These are phyloP conservation scores for Agapornis roseicollis DNA, from an alignment of 2,113 vertebrate species.

Conservation along the genomic window DNA sequence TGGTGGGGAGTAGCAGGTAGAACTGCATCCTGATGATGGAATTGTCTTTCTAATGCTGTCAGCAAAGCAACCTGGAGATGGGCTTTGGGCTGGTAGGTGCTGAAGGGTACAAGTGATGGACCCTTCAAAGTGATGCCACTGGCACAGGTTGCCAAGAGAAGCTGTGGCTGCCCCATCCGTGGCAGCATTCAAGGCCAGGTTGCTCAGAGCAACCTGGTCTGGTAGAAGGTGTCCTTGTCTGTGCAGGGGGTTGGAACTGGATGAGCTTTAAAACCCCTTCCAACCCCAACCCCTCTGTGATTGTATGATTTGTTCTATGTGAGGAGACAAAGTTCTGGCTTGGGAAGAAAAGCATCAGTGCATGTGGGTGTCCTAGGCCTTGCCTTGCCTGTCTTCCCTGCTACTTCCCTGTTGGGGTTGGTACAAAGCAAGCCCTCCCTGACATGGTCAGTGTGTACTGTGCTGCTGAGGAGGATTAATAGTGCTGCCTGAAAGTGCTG, in stretches of 20 bases:
- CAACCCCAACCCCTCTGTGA: not conserved
- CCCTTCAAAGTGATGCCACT: not conserved
- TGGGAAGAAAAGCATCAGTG: not conserved
- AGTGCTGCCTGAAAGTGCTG: not conserved
- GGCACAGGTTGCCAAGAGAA: not conserved
- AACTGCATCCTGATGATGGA: not conserved
- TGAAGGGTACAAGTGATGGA: not conserved
- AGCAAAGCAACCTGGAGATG: not conserved
- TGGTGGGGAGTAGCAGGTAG: not conserved
- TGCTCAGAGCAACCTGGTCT: too few species aligned
- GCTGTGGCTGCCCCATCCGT: not conserved
- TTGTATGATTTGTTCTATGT: not conserved
- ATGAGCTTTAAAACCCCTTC: not conserved
- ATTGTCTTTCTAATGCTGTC: not conserved
- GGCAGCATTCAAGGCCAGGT: not conserved
- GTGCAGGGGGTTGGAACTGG: not conserved
- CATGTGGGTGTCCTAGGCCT: not conserved
- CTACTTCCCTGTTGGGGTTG: rapidly evolving
- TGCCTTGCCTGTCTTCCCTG: not conserved
- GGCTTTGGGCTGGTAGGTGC: not conserved
- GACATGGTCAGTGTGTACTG: not conserved
- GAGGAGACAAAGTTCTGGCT: rapidly evolving
- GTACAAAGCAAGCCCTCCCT: not conserved
- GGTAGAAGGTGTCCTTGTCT: too few species aligned
- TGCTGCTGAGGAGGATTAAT: not conserved